Conservation (phyloP, 2,113 vertebrate species). For the Pelvicachromis taeniatus region DNA sequence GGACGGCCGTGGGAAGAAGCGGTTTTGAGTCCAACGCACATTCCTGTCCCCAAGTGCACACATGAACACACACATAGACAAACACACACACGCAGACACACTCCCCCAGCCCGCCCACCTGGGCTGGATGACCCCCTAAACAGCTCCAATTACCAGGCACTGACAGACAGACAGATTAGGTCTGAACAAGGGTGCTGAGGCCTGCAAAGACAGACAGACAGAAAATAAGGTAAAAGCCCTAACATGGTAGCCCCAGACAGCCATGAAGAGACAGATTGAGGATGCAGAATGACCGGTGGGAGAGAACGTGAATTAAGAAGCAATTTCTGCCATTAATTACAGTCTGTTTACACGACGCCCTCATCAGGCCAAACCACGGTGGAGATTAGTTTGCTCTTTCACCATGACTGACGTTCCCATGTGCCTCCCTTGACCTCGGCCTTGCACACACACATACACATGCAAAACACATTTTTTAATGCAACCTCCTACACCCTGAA, state of each 20-base stretch:
- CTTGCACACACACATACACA: not conserved
- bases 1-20: conserved; percentile 70
- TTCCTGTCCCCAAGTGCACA: conserved; percentile 58
- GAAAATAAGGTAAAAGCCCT: conserved; percentile 4
- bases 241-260: not conserved
- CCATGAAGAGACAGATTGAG: not conserved
- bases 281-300: not conserved
- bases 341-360: conserved; percentile 27
- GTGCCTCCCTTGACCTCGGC: not conserved
- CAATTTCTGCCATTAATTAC: conserved; percentile 39
- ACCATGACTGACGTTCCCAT: conserved; percentile 20
- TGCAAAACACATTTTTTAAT: not conserved
- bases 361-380: conserved; percentile 27
- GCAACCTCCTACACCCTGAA: not conserved
- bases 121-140: conserved; percentile 68
- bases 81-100: conserved; percentile 33
- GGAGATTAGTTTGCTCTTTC: conserved; percentile 42
- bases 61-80: conserved; percentile 32
- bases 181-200: conserved; percentile 60
- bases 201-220: conserved; percentile 44
- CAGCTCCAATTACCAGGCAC: conserved; percentile 73
- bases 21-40: conserved; percentile 65
- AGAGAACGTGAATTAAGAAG: not conserved
- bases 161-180: conserved; percentile 74
- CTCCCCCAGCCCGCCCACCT: conserved; percentile 64